Evolutionary conservation across 1,140 invertebrate species (phyloP).

Genomic region (Listronotus bonariensis): DNA sequence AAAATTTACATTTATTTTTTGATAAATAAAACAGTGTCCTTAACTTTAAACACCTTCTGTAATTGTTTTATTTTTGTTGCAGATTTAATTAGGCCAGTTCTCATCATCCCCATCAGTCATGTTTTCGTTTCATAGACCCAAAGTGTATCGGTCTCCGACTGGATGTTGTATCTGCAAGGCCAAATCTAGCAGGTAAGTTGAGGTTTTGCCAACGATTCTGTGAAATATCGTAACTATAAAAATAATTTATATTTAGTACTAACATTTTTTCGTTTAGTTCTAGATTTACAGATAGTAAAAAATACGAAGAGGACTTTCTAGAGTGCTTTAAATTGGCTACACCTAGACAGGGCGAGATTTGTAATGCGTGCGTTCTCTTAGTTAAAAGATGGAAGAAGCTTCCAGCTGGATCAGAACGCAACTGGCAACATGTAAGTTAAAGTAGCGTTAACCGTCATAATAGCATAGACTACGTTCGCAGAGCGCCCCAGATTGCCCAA

Average conservation of each 20-base stretch:
- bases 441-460: no score
- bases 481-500: no score
- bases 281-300: conserved; percentile 84
- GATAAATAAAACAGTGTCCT: no score
- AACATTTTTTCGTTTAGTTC: conserved; percentile 64
- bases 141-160: conserved; percentile 81
- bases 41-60: background rate
- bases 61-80: conserved; percentile 19
- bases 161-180: conserved; percentile 90
- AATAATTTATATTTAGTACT: conserved; percentile 1
- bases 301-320: conserved; percentile 85
- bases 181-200: conserved; percentile 75
- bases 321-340: conserved; percentile 81
- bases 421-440: conserved; percentile 83
- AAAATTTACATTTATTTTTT: no score
- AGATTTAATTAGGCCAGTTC: conserved; percentile 8
- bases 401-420: conserved; percentile 73
- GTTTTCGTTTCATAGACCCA: conserved; percentile 90
- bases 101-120: conserved; percentile 57
- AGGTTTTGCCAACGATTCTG: background rate
- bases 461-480: no score
- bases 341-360: conserved; percentile 81
- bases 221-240: no score
- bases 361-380: conserved; percentile 85
- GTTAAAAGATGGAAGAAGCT: conserved; percentile 87